Base-by-base conservation (phyloP, 2,113 vertebrate species). In the Eublepharis macularius region DNA sequence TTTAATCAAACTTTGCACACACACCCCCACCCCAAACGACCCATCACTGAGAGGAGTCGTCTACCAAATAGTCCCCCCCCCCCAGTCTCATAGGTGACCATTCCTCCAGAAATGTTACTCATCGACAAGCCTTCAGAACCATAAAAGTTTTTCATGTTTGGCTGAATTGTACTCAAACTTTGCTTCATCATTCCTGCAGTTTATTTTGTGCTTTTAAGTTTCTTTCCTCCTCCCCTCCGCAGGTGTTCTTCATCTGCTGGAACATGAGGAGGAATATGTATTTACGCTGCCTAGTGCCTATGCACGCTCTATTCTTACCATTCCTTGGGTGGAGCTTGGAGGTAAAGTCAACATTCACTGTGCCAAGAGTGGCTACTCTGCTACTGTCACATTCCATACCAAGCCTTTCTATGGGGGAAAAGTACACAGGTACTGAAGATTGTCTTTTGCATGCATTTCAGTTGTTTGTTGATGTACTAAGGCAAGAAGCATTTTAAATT, bases 341-440 rank as follows among this genome's bases (percentile, higher is more conserved):
- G 98, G 98, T 1, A 99, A 99, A 89, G 97, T 99, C 89, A 97
- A 94, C 94, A 98, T 99, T 95, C 97, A 0, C 87, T 99, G 98
- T 82, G 97, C 94, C 86, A 98, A 98, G 94, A 98, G 97, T 0
- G 98, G 98, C 41, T 99, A 99, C 93, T 97, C 98, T 0, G 98
- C 98, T 54, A 95, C 96, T 0, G 98, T 99, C 93, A 98, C 96
- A 0, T 99, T 99, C 94, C 98, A 99, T 94, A 99, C 98, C 26
- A 99, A 99, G 92, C 98, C 98, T 0, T 98, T 99, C 93, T 99
- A 99, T 0, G 98, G 98, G 69, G 98, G 98, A 49, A 99, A 99
- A 80, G 97, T 99, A 1, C 98, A 99, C 97, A 98, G 98, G 98
- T 98, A 93, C 0, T 2, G 91, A 13, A 11, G 1, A 8, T 0